Base-by-base conservation (phyloP, 2,888 invertebrate species). In the Ectropis crepuscularia region DNA sequence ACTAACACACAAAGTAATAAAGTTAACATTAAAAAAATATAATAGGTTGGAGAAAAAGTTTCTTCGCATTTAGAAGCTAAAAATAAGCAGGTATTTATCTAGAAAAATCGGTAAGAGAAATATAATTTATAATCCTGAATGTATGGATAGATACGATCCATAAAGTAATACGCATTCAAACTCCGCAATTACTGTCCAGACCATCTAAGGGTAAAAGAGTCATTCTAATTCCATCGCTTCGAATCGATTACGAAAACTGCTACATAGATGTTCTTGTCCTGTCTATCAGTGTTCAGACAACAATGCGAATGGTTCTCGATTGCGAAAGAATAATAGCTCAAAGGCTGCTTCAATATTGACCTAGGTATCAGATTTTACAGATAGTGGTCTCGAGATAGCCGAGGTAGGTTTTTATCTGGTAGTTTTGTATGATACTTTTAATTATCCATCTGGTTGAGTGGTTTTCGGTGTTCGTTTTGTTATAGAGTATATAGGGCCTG, bases 231-330 rank as follows among this genome's bases (percentile, higher is more conserved):
- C 57, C 47, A 68, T 70, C 66, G 63, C 53, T 72, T 68, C 75
- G 71, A 78, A 80, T 77, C 78, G 75, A 82, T 85, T 85, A 78
- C 78, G 81, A 79, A 81, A 84, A 81, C 66, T 74, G 70, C 67
- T 70, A 72, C 70, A 76, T 76, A 74, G 73, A 68, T 65, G 73
- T 68, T 67, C 63, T 75, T 77, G 73, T 72, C 67, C 72, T 70
- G 74, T 72, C 72, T 67, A 73, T 79, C 74, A 69, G 48, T 49
- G 41, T 49, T n/a, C 63, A 70, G 69, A 72, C 72, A 71, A 74
- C 74, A 71, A 68, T 68, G 67, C 64, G 63, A 70, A 71, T 69
- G 53, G 69, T 70, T 64, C 45, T 57, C 9, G 53, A 69, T 69
- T 70, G 67, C 64, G 53, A 49, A 51, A 63, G 59, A 57, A 60